Conservation (phyloP, 2,797 vertebrate genomes). For the Leuciscus waleckii region DNA sequence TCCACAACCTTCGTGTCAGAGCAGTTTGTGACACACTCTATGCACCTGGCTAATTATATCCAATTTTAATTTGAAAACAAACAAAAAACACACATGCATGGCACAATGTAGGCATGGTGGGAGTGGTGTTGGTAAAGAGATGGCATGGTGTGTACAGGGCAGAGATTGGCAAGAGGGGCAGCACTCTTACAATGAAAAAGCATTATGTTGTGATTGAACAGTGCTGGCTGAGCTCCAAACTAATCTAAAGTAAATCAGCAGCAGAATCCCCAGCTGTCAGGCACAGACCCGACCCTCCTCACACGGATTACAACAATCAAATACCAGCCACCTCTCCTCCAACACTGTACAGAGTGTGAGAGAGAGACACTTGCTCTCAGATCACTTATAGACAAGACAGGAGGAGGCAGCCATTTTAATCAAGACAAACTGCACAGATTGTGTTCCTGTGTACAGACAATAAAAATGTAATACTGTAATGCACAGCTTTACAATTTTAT, state of each 20-base stretch:
- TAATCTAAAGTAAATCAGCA: constrained; percentile 64
- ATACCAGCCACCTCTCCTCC: constrained; percentile 61
- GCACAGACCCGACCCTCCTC: constrained; percentile 69
- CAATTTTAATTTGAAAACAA: background rate
- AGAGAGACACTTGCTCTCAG: background rate
- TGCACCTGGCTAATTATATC: background rate
- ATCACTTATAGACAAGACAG: constrained; percentile 9
- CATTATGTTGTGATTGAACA: constrained; percentile 75
- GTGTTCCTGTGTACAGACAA: background rate
- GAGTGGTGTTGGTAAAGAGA: constrained; percentile 1
- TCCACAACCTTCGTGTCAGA: no score
- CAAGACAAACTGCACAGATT: background rate
- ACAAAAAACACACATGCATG: background rate
- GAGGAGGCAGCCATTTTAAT: background rate
- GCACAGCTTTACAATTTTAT: background rate
- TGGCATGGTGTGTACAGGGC: constrained; percentile 21
- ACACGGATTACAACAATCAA: constrained; percentile 70
- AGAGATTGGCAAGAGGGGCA: constrained; percentile 31
- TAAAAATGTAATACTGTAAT: background rate
- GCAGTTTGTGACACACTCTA: no score
- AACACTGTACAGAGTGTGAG: constrained; percentile 53
- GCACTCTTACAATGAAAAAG: constrained; percentile 65
- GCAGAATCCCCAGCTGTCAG: constrained; percentile 63
- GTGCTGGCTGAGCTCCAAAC: constrained; percentile 70
- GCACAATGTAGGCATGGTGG: background rate